Evolutionary conservation across 2,888 invertebrate genomes (phyloP), one percentile per base, ranked within the genome.

Genomic region (Agrenia bidenticulata): DNA sequence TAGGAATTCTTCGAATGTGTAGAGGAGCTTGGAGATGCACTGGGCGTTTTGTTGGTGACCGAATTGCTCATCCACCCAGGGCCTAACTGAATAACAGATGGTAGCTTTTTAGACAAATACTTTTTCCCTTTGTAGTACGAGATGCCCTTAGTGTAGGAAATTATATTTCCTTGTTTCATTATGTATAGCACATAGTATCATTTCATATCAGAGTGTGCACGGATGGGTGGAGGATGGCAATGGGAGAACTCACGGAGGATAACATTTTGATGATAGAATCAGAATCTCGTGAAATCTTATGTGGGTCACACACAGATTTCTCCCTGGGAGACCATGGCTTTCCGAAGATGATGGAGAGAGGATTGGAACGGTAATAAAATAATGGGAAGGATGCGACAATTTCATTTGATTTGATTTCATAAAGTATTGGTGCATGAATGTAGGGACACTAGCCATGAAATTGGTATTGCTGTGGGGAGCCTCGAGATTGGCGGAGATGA

Each of bases 31-130:
- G 11, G 32, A 32, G 32, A 32, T n/a, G n/a, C n/a, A n/a, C n/a
- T n/a, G n/a, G 32, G 5, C 4, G 32, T 32, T 32, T 32, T 32
- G 4, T 24, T 21, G 57, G 50, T 41, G 63, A 63, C 63, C 63
- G 56, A 63, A 45, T 63, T 63, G 57, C 37, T 63, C 63, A 63
- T 56, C 56, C 57, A 63, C 27, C 54, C 62, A 41, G 39, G 45
- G 15, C 23, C 26, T 62, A 62, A 55, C 55, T 24, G 55, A 41
- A 54, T 55, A 62, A 62, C 62, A 62, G 55, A 62, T 62, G 62
- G 55, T 39, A 55, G 24, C 45, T 17, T 19, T 45, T 45, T 45
- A 19, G 45, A 45, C 45, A 45, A 45, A 45, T 45, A 45, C 17
- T 45, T 45, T 45, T n/a, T 45, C 45, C 15, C 32, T 32, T 32